A percentile compares a stretch with the other conserved stretches of the same genome.
phyloP scores from a whole-genome alignment of 2,113 vertebrate genomes.

The Calypte anna region DNA sequence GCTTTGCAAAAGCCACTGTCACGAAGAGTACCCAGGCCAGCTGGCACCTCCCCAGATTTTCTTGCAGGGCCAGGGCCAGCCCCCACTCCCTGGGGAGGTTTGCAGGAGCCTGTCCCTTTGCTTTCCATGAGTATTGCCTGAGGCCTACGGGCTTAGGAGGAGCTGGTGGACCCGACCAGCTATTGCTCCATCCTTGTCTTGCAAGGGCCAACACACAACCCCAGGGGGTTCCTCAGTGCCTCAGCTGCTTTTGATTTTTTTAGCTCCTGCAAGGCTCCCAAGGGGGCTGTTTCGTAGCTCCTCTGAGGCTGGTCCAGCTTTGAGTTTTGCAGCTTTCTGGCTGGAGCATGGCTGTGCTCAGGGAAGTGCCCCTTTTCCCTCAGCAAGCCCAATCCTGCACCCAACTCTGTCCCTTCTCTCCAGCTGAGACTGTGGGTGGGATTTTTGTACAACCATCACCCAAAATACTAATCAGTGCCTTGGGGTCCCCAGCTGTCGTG shows the following conservation, averaged over 20 bases:
- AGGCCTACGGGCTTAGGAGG: constrained; percentile 17
- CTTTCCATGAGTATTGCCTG: constrained; percentile 60
- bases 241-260: constrained; percentile 2
- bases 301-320: not conserved
- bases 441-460: not conserved
- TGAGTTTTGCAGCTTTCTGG: not conserved
- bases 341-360: not conserved
- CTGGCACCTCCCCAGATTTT: constrained; percentile 45
- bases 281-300: not conserved
- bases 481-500: accelerated
- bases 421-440: not conserved
- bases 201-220: not conserved
- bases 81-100: not conserved
- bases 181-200: constrained; percentile 55
- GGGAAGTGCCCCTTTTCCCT: not conserved
- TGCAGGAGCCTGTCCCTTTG: constrained; percentile 41
- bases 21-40: constrained; percentile 36
- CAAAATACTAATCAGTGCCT: not conserved
- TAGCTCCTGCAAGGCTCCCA: not conserved
- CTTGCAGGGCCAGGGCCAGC: not conserved
- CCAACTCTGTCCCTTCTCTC: not conserved
- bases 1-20: constrained; percentile 7
- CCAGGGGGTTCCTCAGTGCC: not conserved
- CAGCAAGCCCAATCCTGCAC: accelerated
- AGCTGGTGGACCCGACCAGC: not conserved